phyloP scores from a whole-genome alignment of 2,113 vertebrate species.

The Paraplagusia blochii region DNA sequence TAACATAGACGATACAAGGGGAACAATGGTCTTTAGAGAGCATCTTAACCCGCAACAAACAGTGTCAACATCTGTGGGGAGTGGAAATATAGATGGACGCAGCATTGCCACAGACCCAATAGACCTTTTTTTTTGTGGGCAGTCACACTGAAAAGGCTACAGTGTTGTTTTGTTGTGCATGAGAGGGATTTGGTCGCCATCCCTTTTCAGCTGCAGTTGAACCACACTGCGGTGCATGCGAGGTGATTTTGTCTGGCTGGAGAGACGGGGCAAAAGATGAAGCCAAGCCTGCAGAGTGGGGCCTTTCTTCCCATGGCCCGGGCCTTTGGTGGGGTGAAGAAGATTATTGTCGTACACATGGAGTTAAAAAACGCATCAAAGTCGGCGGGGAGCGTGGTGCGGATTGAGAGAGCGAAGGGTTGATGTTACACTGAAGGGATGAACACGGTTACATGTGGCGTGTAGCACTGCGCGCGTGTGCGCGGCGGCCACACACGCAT shows the following conservation, averaged over 20 bases:
- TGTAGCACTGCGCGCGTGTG: slow-evolving; percentile 21
- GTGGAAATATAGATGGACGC: slow-evolving; percentile 69
- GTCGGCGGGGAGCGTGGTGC: slow-evolving; percentile 59
- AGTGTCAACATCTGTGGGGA: slow-evolving; percentile 92
- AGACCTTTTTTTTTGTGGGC: slow-evolving; percentile 72
- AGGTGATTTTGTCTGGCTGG: slow-evolving; percentile 72
- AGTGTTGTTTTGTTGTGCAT: slow-evolving; percentile 80
- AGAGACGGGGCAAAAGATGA: slow-evolving; percentile 64
- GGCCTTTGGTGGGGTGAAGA: slow-evolving; percentile 63
- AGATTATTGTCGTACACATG: slow-evolving; percentile 74
- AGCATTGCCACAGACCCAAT: slow-evolving; percentile 55
- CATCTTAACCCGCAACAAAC: slow-evolving; percentile 89
- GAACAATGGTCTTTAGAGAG: slow-evolving; percentile 90
- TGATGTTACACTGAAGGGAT: slow-evolving; percentile 54
- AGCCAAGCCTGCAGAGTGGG: slow-evolving; percentile 58
- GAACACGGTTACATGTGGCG: slow-evolving; percentile 56
- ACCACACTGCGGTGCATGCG: slow-evolving; percentile 74
- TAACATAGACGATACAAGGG: slow-evolving; percentile 89
- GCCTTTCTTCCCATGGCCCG: slow-evolving; percentile 63
- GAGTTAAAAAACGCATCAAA: slow-evolving; percentile 60
- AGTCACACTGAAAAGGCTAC: slow-evolving; percentile 84
- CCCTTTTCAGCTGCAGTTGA: slow-evolving; percentile 79
- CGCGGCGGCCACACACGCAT: slow-evolving; percentile 62
- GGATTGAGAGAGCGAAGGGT: slow-evolving; percentile 59
- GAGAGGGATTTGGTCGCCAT: slow-evolving; percentile 76